Evolutionary conservation across 2,113 vertebrate genomes (phyloP).

Genomic region (Proteles cristata): DNA sequence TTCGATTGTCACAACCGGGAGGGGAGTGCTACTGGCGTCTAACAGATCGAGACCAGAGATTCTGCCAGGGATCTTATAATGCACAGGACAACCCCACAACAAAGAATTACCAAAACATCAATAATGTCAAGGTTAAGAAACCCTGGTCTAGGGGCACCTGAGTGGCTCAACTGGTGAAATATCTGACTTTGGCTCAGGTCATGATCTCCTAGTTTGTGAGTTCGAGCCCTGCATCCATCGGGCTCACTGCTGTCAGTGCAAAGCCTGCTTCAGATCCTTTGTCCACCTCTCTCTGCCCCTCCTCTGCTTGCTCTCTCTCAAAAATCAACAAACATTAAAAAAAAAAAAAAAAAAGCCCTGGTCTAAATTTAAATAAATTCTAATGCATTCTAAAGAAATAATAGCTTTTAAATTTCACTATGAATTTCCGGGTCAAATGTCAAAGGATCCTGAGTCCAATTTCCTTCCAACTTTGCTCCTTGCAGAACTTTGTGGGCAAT

Average conservation of each 20-base stretch:
- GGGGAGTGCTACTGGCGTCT: not conserved
- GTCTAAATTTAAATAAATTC: not conserved
- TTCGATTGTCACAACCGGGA: not conserved
- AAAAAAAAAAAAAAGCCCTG: not conserved
- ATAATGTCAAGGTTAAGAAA: not conserved
- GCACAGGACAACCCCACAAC: not conserved
- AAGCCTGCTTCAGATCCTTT: too few species aligned
- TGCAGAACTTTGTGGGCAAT: not conserved
- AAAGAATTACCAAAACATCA: not conserved
- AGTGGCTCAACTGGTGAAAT: too few species aligned
- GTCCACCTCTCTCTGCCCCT: too few species aligned
- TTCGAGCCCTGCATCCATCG: too few species aligned
- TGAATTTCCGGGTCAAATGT: not conserved
- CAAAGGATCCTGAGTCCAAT: not conserved
- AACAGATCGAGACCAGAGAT: not conserved
- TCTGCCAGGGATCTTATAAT: not conserved
- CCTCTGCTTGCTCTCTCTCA: too few species aligned
- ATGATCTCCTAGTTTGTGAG: too few species aligned
- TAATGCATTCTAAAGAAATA: not conserved
- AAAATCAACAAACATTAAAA: too few species aligned
- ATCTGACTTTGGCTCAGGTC: too few species aligned
- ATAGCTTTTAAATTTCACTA: not conserved
- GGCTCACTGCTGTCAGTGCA: too few species aligned
- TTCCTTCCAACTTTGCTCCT: not conserved
- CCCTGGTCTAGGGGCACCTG: not conserved